Evolutionary conservation across 2,113 vertebrate species (phyloP).

Genomic region (Ptychochromis oligacanthus): DNA sequence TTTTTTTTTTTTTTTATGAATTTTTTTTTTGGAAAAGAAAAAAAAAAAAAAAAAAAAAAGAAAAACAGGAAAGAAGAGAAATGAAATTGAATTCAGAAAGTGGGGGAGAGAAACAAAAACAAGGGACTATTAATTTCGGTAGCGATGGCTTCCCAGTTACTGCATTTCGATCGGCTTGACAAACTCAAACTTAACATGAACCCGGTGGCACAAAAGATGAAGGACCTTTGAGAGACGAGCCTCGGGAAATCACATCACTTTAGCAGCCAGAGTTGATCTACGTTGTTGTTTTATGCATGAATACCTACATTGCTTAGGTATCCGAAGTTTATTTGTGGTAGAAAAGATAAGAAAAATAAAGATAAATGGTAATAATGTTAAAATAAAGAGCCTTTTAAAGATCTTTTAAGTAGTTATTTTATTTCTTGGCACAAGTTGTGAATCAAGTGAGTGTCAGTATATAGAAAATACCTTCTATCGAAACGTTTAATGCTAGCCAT

Average conservation of each 20-base stretch:
- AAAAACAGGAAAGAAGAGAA: neutral
- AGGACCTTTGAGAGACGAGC: neutral
- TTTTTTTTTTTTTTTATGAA: no score
- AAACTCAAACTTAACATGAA: constrained; percentile 4
- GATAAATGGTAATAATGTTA: neutral
- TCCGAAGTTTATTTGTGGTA: neutral
- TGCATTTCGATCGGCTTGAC: constrained; percentile 20
- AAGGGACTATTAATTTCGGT: constrained; percentile 15
- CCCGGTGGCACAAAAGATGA: neutral
- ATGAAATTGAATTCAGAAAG: neutral
- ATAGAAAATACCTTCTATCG: neutral
- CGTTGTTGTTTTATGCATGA: neutral
- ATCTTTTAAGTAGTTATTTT: neutral
- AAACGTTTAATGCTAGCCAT: no score
- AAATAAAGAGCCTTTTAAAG: neutral
- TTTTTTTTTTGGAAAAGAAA: no score
- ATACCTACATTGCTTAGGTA: neutral
- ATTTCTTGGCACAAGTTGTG: neutral
- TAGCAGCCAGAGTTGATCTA: neutral
- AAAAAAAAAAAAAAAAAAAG: no score
- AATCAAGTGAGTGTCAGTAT: neutral
- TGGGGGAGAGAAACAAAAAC: neutral
- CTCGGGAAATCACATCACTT: neutral
- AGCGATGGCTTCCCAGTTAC: neutral
- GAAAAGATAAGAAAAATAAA: neutral